phyloP scores from a whole-genome alignment of 2,888 invertebrate genomes.

The Melitaea athalia region DNA sequence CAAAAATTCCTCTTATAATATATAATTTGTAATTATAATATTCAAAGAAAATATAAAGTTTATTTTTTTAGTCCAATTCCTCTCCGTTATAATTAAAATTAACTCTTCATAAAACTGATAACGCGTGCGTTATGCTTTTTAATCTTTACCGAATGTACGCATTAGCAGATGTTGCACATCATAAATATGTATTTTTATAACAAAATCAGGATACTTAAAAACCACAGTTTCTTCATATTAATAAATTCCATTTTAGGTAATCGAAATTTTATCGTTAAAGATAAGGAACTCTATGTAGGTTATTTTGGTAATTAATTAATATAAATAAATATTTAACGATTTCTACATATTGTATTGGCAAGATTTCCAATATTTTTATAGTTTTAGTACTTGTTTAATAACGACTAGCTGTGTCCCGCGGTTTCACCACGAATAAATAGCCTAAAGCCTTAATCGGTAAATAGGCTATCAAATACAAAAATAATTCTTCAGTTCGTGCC shows the following conservation, averaged over 20 bases:
- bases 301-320: background rate
- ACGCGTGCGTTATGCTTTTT: slow-evolving; percentile 1
- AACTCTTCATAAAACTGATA: background rate
- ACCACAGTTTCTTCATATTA: background rate
- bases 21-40: background rate
- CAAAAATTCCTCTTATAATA: too few species aligned
- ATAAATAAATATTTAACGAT: background rate
- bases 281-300: slow-evolving; percentile 8
- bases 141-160: background rate
- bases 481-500: too few species aligned
- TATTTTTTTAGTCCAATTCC: background rate
- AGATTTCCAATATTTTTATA: too few species aligned
- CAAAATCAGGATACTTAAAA: background rate
- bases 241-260: slow-evolving; percentile 4
- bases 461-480: too few species aligned
- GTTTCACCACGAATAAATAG: too few species aligned
- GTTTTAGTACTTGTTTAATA: too few species aligned
- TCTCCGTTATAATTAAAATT: background rate
- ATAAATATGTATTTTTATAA: slow-evolving; percentile 7
- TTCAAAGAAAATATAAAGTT: background rate
- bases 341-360: background rate
- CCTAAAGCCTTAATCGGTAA: too few species aligned
- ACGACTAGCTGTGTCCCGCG: too few species aligned
- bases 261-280: background rate
- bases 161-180: background rate